phyloP scores from a whole-genome alignment of 2,888 invertebrate species.

The Latrodectus elegans region DNA sequence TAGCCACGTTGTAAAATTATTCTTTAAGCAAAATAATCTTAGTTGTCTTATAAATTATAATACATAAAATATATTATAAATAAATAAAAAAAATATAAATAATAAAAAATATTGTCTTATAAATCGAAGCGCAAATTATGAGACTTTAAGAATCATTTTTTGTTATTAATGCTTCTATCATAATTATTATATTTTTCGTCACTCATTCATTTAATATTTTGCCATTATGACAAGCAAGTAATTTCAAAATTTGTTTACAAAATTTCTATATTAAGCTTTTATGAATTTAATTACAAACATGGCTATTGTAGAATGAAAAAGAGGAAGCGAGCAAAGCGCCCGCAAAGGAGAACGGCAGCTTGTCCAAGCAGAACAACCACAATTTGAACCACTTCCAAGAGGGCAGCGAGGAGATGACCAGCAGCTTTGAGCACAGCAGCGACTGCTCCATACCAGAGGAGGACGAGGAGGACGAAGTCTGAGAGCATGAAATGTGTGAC shows the following conservation, averaged over 20 bases:
- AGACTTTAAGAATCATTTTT: too few species aligned
- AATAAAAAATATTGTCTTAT: too few species aligned
- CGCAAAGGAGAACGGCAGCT: constrained; percentile 6
- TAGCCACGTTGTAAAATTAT: too few species aligned
- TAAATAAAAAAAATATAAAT: too few species aligned
- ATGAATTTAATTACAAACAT: not conserved
- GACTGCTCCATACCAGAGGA: constrained; percentile 23
- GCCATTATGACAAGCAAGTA: too few species aligned
- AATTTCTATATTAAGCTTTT: not conserved
- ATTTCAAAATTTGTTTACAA: not conserved
- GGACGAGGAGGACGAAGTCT: not conserved
- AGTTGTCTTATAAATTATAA: too few species aligned
- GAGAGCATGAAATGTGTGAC: not conserved
- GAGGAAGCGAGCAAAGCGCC: not conserved
- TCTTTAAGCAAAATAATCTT: too few species aligned
- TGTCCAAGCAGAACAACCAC: constrained; percentile 1
- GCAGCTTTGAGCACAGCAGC: constrained; percentile 17
- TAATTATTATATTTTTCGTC: too few species aligned
- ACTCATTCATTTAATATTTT: too few species aligned
- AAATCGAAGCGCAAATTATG: too few species aligned
- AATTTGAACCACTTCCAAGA: not conserved
- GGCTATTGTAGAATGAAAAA: constrained; percentile 13
- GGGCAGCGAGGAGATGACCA: not conserved
- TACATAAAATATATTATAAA: too few species aligned
- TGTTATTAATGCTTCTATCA: too few species aligned